Base-by-base conservation (phyloP, 2,888 invertebrate genomes). In the Imbricaverruca yamaguchii region DNA sequence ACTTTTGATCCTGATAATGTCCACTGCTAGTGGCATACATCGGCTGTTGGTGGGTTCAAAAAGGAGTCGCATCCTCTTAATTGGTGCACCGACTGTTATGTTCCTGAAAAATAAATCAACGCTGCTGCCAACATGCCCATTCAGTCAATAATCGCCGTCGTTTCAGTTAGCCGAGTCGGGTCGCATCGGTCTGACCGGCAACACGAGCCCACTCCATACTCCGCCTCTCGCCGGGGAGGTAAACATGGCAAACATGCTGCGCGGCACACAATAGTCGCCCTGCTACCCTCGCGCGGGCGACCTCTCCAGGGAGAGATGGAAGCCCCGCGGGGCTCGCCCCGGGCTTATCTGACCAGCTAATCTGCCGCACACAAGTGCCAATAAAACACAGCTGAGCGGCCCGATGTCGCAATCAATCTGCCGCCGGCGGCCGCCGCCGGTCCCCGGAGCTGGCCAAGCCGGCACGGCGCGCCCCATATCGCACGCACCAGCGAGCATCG, bases 401-500 rank as follows among this genome's bases (percentile, higher is more conserved):
- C 55, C 21, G 15, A 21, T 74, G 74, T 39, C 39, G 69, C 69
- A 15, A 69, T 39, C 74, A 53, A 18, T 53, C 18, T 11, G 59
- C 67, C 25, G 67, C 10, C 63, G 9, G 53, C 53, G 9, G 74
- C 53, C 55, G 74, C 10, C 15, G 15, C 15, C 21, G 39, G 74
- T 74, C 74, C 74, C 74, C 21, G 55, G 55, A 55, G 21, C 74
- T 18, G 55, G 4, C 74, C 15, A 55, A 87, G 89, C 84, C 88
- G 89, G 82, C 87, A 88, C 79, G 88, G 90, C 84, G 87, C 89
- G 82, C 84, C 90, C 53, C 86, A 88, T 79, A 89, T 90, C 0
- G 84, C 88, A 80, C 86, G 90, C 80, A 87, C 89, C 84, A 89
- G 88, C 85, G 88, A 81, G 84, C 90, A 82, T 90, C 90, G 85